Evolutionary conservation across 1,140 invertebrate species (phyloP), one percentile per base, ranked within the genome.

Genomic region (Neomicropteryx cornuta): DNA sequence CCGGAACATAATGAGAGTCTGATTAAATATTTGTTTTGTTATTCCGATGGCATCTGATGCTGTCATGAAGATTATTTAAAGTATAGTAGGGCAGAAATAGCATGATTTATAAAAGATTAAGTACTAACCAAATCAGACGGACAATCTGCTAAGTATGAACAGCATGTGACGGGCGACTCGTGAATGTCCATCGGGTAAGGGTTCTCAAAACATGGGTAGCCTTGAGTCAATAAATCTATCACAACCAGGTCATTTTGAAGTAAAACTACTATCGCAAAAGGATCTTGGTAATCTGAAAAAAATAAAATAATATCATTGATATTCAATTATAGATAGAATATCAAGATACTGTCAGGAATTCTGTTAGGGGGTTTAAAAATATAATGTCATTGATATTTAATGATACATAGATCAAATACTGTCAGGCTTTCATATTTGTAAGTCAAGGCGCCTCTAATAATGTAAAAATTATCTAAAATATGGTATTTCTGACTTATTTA

Each of bases 181-280:
- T 98, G 95, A 46, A 99, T 77, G 68, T 99, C 94, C 92, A 98
- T 97, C 28, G 95, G 88, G 73, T 99, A 97, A 30, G 95, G 97
- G 73, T 97, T 97, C 67, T 98, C 93, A 71, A 97, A 96, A 66
- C 92, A 96, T 11, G 96, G 94, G 72, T 97, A 99, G 55, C 94
- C 94, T 32, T 81, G 77, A 28, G 87, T 86, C 56, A 85, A 77
- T 49, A 99, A 75, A 71, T 99, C 96, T 60, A 99, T 92, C 45
- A 98, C 85, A 52, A 99, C 92, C 55, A 99, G 75, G 69, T 99
- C 96, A 72, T 94, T 95, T 68, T 95, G 90, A 46, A 99, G 77
- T 41, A 99, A 73, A 48, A 97, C 95, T 50, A 97, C 88, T 56
- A 99, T 87, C 48, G 90, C 93, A 66, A 95, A 95, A 32, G 96